Percentiles rank a stretch among this genome's conserved stretches.
Conservation (phyloP, 2,113 vertebrate species). For the Tragulus kanchil region DNA sequence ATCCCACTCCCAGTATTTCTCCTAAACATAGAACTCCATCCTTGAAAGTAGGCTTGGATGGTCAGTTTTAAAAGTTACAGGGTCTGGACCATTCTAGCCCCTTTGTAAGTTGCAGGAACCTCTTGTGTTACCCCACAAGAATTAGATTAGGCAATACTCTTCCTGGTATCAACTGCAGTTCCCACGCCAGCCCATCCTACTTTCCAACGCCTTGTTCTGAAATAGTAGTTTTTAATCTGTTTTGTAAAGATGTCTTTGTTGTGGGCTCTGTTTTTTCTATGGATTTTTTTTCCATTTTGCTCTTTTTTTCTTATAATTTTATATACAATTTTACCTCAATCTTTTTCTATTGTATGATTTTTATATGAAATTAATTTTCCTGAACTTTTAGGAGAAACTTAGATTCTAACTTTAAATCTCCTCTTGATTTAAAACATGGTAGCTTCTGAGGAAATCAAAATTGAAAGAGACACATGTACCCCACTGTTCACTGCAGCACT, state of each 20-base stretch:
- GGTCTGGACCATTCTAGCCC: neutral
- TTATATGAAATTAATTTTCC: neutral
- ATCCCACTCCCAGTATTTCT: neutral
- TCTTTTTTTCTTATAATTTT: conserved; percentile 7
- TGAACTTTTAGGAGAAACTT: neutral
- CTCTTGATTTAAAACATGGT: neutral
- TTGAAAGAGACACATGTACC: no score
- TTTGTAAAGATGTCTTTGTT: neutral
- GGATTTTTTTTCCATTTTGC: neutral
- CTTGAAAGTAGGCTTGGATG: neutral
- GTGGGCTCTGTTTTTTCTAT: neutral
- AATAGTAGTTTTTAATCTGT: neutral
- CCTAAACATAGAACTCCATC: neutral
- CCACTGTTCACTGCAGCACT: no score
- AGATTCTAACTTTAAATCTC: neutral
- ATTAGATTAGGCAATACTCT: neutral
- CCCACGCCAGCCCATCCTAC: no score
- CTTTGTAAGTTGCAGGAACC: neutral
- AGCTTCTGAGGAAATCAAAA: neutral
- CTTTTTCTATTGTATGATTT: neutral
- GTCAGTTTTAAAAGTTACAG: neutral
- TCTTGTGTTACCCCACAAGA: neutral
- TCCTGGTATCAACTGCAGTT: neutral
- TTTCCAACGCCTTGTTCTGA: neutral
- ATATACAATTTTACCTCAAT: neutral